Conservation (phyloP, 1,140 invertebrate species). For the Polypedilum vanderplanki region DNA sequence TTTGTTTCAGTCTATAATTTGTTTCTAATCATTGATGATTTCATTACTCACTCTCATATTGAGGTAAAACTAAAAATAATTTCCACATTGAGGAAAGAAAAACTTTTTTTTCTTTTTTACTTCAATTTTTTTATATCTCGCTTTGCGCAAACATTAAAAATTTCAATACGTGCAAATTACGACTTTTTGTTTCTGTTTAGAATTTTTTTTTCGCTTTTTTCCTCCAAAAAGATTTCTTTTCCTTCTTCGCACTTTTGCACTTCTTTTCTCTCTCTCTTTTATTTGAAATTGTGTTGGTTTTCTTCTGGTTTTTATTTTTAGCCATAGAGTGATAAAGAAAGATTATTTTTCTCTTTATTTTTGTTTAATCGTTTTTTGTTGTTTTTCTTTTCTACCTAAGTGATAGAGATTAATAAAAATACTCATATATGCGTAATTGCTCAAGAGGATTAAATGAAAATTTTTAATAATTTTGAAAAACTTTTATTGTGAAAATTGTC, state of each 20-base stretch:
- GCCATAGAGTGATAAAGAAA: slow-evolving; percentile 6
- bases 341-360: background rate
- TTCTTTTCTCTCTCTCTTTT: background rate
- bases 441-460: too few species aligned
- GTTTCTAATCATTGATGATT: background rate
- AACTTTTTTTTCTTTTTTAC: background rate
- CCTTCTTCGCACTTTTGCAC: background rate
- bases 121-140: background rate
- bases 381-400: background rate
- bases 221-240: background rate
- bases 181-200: background rate
- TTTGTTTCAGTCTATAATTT: background rate
- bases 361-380: slow-evolving; percentile 8
- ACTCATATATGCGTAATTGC: background rate
- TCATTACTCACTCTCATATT: background rate
- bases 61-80: background rate
- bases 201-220: background rate
- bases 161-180: background rate
- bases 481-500: too few species aligned
- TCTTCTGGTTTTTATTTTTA: slow-evolving; percentile 6
- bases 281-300: background rate
- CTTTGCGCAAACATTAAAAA: background rate
- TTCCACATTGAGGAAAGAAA: background rate
- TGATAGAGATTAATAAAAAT: background rate
- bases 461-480: too few species aligned